Evolutionary conservation across 2,113 vertebrate genomes (phyloP).

Genomic region (Anoplopoma fimbria): DNA sequence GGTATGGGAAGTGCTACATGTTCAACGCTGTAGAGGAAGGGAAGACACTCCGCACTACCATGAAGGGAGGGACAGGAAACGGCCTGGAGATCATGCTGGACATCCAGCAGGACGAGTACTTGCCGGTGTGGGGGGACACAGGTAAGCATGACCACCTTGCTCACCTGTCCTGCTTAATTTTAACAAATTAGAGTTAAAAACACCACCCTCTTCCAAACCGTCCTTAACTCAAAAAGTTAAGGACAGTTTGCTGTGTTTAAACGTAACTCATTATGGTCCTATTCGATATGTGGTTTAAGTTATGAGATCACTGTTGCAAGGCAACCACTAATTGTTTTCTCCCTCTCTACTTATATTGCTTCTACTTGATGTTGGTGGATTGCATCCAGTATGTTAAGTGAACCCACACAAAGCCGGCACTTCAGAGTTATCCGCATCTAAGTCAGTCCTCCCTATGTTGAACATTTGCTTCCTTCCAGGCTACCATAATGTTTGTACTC

Average conservation of each 20-base stretch:
- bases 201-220: background rate
- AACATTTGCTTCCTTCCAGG: background rate
- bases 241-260: background rate
- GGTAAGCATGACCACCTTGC: conserved; percentile 65
- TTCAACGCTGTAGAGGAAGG: conserved; percentile 98
- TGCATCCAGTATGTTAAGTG: background rate
- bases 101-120: conserved; percentile 95
- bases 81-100: conserved; percentile 99
- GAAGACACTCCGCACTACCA: conserved; percentile 93
- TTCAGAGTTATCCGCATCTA: no score
- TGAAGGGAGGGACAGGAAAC: conserved; percentile 98
- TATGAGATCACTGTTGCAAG: conserved; percentile 5
- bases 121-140: conserved; percentile 87
- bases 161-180: background rate
- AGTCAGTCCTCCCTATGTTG: background rate
- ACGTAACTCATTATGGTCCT: background rate
- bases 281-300: background rate
- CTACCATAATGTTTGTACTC: no score
- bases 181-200: background rate
- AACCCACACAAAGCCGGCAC: background rate
- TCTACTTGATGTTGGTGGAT: conserved; percentile 1
- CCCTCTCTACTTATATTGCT: no score
- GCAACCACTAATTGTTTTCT: no score
- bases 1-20: conserved; percentile 99
- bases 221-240: background rate